Percentiles rank a stretch among this genome's conserved stretches.
Evolutionary conservation across 1,140 invertebrate species (phyloP).

Genomic region (Bombus vancouverensis): DNA sequence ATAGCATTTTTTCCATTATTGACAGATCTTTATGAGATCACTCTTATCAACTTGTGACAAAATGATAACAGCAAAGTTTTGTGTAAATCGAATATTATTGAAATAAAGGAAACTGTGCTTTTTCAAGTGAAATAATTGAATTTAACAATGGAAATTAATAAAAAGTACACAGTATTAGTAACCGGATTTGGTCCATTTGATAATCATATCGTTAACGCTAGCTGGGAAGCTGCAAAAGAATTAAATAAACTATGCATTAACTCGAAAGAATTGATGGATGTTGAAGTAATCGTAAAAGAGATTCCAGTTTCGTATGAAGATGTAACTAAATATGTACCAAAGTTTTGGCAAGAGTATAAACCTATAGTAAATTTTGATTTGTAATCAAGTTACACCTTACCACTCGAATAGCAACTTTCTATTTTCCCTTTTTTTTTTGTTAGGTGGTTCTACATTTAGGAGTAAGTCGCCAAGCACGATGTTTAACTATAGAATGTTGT

Average conservation of each 20-base stretch:
- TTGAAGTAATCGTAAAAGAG: slow-evolving; percentile 85
- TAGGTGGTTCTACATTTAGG: slow-evolving; percentile 87
- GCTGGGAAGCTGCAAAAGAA: slow-evolving; percentile 89
- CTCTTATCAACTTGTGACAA: not conserved
- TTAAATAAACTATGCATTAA: slow-evolving; percentile 80
- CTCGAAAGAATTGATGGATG: slow-evolving; percentile 75
- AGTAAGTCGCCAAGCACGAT: slow-evolving; percentile 83
- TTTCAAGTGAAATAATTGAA: no score
- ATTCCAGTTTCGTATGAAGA: slow-evolving; percentile 87
- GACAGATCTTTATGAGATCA: not conserved
- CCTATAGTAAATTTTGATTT: slow-evolving; percentile 83
- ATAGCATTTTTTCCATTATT: not conserved
- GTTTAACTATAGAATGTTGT: slow-evolving; percentile 84
- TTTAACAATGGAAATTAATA: slow-evolving; percentile 12
- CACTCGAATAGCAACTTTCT: slow-evolving; percentile 19
- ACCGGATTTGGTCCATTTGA: slow-evolving; percentile 91
- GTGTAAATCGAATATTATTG: not conserved
- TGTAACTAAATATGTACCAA: slow-evolving; percentile 84
- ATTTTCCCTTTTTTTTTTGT: slow-evolving; percentile 24
- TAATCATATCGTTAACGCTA: slow-evolving; percentile 87
- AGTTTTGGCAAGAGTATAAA: slow-evolving; percentile 85
- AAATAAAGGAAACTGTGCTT: not conserved
- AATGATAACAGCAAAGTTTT: not conserved
- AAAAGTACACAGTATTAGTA: slow-evolving; percentile 78
- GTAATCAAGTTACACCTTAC: not conserved